Conservation (phyloP, 1,140 invertebrate genomes). For the Leptinotarsa undecemlineata region DNA sequence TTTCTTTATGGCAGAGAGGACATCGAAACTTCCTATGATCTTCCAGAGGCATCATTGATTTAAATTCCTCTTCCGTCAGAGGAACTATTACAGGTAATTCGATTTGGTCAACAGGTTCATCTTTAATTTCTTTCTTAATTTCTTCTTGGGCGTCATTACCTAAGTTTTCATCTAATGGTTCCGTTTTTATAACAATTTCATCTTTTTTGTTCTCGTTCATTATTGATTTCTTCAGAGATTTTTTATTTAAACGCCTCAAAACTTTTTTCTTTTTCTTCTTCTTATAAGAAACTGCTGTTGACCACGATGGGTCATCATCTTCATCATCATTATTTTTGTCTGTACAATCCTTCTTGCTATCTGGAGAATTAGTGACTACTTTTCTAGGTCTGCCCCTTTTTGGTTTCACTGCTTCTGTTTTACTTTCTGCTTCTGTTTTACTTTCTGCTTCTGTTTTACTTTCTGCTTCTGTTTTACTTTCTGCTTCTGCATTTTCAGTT, state of each 20-base stretch:
- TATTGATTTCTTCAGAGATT: neutral
- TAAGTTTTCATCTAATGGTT: slow-evolving; percentile 10
- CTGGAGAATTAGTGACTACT: neutral
- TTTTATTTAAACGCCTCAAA: neutral
- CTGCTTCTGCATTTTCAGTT: neutral
- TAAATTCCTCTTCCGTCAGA: slow-evolving; percentile 27
- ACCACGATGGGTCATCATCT: slow-evolving; percentile 15
- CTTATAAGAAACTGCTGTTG: neutral
- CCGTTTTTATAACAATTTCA: slow-evolving; percentile 10
- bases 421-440: too few species aligned
- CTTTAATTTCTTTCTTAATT: slow-evolving; percentile 20
- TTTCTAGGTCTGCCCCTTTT: neutral
- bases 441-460: neutral
- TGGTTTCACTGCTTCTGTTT: too few species aligned
- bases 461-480: neutral
- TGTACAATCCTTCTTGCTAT: neutral
- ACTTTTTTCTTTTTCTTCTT: slow-evolving; percentile 16
- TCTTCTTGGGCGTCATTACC: neutral
- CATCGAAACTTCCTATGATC: slow-evolving; percentile 35
- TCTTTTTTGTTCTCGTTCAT: neutral
- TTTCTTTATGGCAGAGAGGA: slow-evolving; percentile 34
- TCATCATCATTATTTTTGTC: neutral
- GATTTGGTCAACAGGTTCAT: slow-evolving; percentile 19
- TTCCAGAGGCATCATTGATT: slow-evolving; percentile 29
- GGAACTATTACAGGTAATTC: slow-evolving; percentile 21